Base-by-base conservation (phyloP, 2,797 vertebrate species). In the Epinephelus malabaricus region DNA sequence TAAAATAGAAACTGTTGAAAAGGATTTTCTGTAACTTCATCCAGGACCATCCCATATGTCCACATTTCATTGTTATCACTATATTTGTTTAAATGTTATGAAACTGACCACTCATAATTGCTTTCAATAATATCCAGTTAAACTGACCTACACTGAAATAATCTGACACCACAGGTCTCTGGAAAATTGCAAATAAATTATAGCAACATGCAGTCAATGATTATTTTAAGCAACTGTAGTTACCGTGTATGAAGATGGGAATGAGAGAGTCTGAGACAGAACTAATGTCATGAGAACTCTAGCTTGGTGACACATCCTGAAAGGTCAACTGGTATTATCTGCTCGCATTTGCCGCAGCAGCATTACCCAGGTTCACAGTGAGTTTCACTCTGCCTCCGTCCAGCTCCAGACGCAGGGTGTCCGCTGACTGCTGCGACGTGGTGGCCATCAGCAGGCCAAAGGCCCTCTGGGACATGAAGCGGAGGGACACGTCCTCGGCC, bases 281-380 rank as follows among this genome's bases (percentile, higher is more conserved):
- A 88, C 63, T 69, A 77, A 81, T 75, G 70, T 58, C 46, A 64
- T 53, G 79, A 77, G 63, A 73, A 34, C 67, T 89, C 61, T 45
- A 34, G 73, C 74, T 81, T 51, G 60, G 82, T 73, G 77, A 85
- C 55, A 46, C 6, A 15, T 65, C 79, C 79, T 83, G 30, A 84
- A 85, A 89, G 81, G 84, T 93, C 83, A 86, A 53, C 65, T 53
- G 65, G 56, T 19, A 79, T 75, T 72, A 85, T 86, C 76, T 73
- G 82, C 82, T 63, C 6, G 30, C 25, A 68, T 86, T 69, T 73
- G 74, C 75, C 19, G 68, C 75, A 70, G 83, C 91, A 81, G 86
- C 89, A 89, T 97, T 98, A 99, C 98, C 98, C 93, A 99, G 95
- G 94, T 98, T 98, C 90, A 99, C 97, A 53, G 97, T 98, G 87